These are phyloP conservation scores for Sclerodermus sp. DNA, from an alignment of 2,888 invertebrate species.

Conservation along the genomic window DNA sequence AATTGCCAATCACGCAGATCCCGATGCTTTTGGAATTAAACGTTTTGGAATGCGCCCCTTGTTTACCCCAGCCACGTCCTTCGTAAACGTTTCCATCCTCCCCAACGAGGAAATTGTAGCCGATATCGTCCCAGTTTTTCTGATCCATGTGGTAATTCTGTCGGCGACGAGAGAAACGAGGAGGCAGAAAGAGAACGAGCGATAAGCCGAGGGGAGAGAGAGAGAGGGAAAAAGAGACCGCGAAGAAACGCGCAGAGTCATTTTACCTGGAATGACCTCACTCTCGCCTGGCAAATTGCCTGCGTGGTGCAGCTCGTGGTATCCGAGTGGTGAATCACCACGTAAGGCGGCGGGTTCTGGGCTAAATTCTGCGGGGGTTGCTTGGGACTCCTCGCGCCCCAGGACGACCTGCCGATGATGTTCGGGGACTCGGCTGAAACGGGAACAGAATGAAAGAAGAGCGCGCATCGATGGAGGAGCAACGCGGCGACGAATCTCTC, in stretches of 20 bases:
- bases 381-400: constrained; percentile 52
- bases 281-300: constrained; percentile 48
- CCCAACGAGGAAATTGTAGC: constrained; percentile 48
- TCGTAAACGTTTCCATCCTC: constrained; percentile 51
- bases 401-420: constrained; percentile 52
- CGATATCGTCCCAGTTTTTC: constrained; percentile 44
- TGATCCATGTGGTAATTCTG: constrained; percentile 43
- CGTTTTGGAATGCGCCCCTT: constrained; percentile 45
- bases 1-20: constrained; percentile 74
- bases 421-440: constrained; percentile 31
- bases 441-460: background rate
- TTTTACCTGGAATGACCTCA: constrained; percentile 55
- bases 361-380: constrained; percentile 14
- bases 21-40: constrained; percentile 71
- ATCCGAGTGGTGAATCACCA: constrained; percentile 59
- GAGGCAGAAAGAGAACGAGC: too few species aligned
- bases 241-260: too few species aligned
- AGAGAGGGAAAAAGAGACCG: too few species aligned
- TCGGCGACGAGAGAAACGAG: too few species aligned
- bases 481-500: too few species aligned
- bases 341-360: constrained; percentile 48
- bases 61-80: constrained; percentile 46
- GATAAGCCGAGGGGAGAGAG: too few species aligned
- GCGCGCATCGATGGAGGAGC: too few species aligned
- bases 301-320: constrained; percentile 47